These are phyloP conservation scores for Danio albolineatus DNA, from an alignment of 2,797 vertebrate genomes.

Conservation along the genomic window DNA sequence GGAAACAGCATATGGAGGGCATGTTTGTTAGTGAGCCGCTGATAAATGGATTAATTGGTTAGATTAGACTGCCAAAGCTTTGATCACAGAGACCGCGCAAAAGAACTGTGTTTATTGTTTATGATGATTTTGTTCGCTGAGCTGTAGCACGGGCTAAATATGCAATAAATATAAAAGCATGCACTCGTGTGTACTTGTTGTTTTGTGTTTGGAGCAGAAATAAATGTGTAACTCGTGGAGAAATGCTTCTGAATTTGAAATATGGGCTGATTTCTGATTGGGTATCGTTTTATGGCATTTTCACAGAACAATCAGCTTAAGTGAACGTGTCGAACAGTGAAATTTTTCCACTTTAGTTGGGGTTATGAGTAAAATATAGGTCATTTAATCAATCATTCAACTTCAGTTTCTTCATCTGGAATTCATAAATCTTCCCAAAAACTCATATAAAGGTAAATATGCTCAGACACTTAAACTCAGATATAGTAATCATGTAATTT, in stretches of 20 bases:
- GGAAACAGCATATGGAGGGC: constrained; percentile 58
- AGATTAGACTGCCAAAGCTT: constrained; percentile 63
- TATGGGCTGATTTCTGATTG: background rate
- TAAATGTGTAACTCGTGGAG: background rate
- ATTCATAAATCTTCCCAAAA: too few relatives aligned
- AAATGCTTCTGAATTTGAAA: constrained; percentile 16
- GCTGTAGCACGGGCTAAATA: constrained; percentile 36
- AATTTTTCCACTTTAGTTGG: background rate
- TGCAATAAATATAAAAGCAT: constrained; percentile 38
- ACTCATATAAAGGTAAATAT: too few relatives aligned
- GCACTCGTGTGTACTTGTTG: constrained; percentile 16
- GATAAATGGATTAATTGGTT: constrained; percentile 67
- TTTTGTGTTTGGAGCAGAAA: constrained; percentile 26
- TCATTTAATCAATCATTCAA: background rate
- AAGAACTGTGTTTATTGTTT: constrained; percentile 60
- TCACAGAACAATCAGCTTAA: background rate
- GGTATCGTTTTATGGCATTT: background rate
- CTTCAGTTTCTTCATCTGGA: too few relatives aligned
- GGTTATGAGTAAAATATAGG: background rate
- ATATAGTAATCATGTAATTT: too few relatives aligned
- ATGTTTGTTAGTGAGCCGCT: constrained; percentile 60
- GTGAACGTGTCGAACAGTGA: background rate
- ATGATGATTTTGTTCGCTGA: constrained; percentile 62
- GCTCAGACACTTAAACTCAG: too few relatives aligned
- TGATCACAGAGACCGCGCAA: constrained; percentile 57